phyloP scores from a whole-genome alignment of 2,888 invertebrate species.

The Thysanoteuthis rhombus region DNA sequence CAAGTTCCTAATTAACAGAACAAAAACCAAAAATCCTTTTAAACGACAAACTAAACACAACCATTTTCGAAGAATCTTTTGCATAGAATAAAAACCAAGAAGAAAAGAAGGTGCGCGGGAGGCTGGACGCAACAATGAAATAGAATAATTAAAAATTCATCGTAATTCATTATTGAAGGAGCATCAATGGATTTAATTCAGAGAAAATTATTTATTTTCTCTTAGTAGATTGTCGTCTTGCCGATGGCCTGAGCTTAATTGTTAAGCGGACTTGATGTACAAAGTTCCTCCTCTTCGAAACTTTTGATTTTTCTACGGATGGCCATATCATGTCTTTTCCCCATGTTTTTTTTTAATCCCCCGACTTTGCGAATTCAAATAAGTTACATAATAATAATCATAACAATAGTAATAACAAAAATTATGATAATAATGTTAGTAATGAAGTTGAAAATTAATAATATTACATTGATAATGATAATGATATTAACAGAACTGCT shows the following conservation, averaged over 20 bases:
- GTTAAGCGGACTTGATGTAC: background rate
- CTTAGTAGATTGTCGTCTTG: conserved; percentile 12
- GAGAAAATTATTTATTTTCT: background rate
- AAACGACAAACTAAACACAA: background rate
- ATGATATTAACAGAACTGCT: background rate
- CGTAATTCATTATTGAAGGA: background rate
- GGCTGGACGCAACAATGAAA: conserved; percentile 12
- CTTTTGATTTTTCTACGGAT: background rate
- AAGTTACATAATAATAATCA: background rate
- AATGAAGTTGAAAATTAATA: background rate
- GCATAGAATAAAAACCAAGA: background rate
- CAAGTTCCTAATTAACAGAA: background rate
- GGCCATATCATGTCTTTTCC: background rate
- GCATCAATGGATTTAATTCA: background rate
- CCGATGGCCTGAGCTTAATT: background rate
- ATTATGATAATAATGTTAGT: background rate
- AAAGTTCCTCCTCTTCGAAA: background rate
- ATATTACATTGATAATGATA: background rate
- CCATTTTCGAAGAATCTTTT: background rate
- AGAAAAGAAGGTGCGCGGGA: background rate
- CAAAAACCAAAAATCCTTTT: background rate
- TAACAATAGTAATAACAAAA: background rate
- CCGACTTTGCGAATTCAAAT: background rate
- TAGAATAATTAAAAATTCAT: background rate
- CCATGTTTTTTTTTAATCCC: background rate